Base-by-base conservation (phyloP, 92 coral and sea anemone genomes). In the Scolanthus callimorphus region DNA sequence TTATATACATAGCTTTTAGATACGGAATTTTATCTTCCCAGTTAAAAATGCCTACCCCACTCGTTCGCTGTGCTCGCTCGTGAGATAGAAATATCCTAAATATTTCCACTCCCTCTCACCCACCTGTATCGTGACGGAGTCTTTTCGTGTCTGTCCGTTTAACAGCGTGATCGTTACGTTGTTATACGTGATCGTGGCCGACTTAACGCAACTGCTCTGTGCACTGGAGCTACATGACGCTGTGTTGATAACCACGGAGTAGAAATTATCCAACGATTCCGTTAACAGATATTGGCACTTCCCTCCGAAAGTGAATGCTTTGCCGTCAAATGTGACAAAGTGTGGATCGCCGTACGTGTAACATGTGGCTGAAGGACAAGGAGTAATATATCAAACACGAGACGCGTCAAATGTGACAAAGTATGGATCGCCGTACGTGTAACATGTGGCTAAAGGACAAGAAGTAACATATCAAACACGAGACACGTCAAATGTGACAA, bases 311-410 rank as follows among this genome's bases (percentile, higher is more conserved):
- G 91, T 78, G 76, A 49, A 85, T 20, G 76, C 77, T 41, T 80
- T 80, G 48, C 91, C 91, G 57, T 85, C 91, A 44, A 85, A 85
- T 2, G 86, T 73, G 29, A 81, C 67, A 76, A 52, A 85, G 55
- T 85, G 86, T 2, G 91, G 77, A 43, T 85, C 91, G 2, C 91
- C 91, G 20, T 69, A 79, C n/a, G 91, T 81, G 59, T 81, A 85
- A 46, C 91, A 85, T n/a, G n/a, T n/a, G n/a, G n/a, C n/a, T n/a
- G n/a, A n/a, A n/a, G n/a, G n/a, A n/a, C n/a, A n/a, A n/a, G n/a
- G n/a, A n/a, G n/a, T n/a, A n/a, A n/a, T n/a, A n/a, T n/a, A n/a
- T n/a, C n/a, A n/a, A n/a, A n/a, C n/a, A n/a, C n/a, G n/a, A n/a
- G n/a, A n/a, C n/a, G n/a, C n/a, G n/a, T n/a, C n/a, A n/a, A n/a